A percentile compares a stretch with the other conserved stretches of the same genome.
Conservation (phyloP, 2,888 invertebrate genomes). For the Netelia melanura region DNA sequence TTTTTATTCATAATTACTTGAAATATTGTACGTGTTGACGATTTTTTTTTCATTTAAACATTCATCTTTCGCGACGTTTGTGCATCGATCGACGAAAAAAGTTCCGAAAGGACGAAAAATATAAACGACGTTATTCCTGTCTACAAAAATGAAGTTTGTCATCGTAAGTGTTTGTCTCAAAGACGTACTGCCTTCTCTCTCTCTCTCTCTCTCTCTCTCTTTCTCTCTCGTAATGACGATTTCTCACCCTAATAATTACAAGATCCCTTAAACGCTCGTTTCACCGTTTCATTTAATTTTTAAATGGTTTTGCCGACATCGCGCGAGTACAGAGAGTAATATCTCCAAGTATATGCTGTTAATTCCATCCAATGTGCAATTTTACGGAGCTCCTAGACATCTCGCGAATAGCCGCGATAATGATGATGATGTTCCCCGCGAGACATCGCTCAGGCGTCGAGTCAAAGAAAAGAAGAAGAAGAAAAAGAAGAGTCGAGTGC, state of each 20-base stretch:
- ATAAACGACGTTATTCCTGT: neutral
- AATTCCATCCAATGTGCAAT: conserved; percentile 36
- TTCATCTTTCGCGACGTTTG: conserved; percentile 48
- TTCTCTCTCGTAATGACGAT: conserved; percentile 9
- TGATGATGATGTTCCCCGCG: neutral
- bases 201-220: conserved; percentile 5
- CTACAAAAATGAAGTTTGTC: conserved; percentile 46
- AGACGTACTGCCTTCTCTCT: neutral
- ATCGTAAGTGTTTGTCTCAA: conserved; percentile 56
- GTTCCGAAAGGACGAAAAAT: neutral
- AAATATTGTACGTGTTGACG: conserved; percentile 13
- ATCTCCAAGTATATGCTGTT: neutral
- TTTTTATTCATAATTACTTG: conserved; percentile 16
- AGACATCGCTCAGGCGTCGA: neutral
- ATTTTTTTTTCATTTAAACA: conserved; percentile 8
- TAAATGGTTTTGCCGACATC: neutral
- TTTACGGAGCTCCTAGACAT: conserved; percentile 1
- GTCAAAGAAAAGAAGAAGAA: neutral
- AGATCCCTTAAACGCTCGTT: conserved; percentile 1
- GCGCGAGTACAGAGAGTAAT: neutral
- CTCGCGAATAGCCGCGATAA: conserved; percentile 12
- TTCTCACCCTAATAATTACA: conserved; percentile 1
- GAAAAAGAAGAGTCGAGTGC: conserved; percentile 27
- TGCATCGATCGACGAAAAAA: conserved; percentile 29
- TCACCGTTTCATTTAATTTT: neutral